phyloP scores from a whole-genome alignment of 2,113 vertebrate genomes.

The Ginglymostoma cirratum region DNA sequence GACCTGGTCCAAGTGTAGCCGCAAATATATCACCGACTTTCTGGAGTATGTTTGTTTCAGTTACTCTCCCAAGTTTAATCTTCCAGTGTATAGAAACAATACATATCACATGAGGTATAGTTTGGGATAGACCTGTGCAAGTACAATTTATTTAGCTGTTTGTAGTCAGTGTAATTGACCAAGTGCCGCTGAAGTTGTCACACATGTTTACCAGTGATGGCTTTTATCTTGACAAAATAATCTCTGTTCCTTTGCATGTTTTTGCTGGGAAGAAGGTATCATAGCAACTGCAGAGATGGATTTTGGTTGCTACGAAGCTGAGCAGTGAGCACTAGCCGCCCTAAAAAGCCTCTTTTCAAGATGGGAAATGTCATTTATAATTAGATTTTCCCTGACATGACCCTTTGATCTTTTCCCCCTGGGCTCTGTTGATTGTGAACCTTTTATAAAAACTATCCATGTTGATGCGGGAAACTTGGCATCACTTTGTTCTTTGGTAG shows the following conservation, averaged over 20 bases:
- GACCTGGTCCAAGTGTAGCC: conserved; percentile 97
- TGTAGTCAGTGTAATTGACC: not conserved
- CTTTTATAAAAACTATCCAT: conserved; percentile 52
- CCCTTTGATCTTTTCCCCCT: conserved; percentile 53
- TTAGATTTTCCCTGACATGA: conserved; percentile 57
- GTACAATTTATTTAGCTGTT: not conserved
- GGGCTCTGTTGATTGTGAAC: conserved; percentile 50
- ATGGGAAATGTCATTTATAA: conserved; percentile 64
- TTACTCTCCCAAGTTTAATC: not conserved
- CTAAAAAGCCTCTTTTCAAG: conserved; percentile 52
- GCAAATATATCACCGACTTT: conserved; percentile 95
- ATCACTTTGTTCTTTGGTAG: conserved; percentile 21
- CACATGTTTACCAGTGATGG: not conserved
- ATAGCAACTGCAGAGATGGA: conserved; percentile 44
- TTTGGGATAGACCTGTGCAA: not conserved
- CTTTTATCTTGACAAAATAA: conserved; percentile 46
- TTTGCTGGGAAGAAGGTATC: conserved; percentile 47
- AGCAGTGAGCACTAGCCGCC: conserved; percentile 40
- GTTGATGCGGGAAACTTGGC: conserved; percentile 49
- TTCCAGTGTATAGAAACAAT: not conserved
- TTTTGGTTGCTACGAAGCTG: conserved; percentile 43
- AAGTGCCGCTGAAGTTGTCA: not conserved
- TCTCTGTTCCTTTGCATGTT: conserved; percentile 47
- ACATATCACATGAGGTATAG: not conserved
- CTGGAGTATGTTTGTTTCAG: conserved; percentile 74